Evolutionary conservation across 2,888 invertebrate species (phyloP).

Genomic region (Xanthia togata): DNA sequence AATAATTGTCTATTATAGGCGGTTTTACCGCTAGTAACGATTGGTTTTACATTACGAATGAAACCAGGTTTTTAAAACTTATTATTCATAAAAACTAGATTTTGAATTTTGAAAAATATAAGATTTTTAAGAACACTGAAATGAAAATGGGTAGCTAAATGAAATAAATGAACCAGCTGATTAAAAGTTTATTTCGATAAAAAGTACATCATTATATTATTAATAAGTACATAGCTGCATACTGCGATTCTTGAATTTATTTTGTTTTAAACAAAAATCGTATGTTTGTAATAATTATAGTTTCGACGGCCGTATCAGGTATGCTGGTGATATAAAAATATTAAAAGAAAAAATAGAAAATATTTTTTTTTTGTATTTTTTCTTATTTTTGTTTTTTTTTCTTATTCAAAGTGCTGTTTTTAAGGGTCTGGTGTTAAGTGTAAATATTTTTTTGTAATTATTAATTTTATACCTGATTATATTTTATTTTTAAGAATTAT

Average conservation of each 20-base stretch:
- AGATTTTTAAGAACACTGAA: not conserved
- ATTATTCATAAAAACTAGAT: not conserved
- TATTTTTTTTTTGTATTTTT: not conserved
- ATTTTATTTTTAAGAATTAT: constrained; percentile 44
- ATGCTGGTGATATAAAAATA: constrained; percentile 24
- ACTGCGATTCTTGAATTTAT: constrained; percentile 49
- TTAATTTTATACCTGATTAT: constrained; percentile 37
- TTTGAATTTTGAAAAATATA: not conserved
- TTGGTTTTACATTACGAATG: not conserved
- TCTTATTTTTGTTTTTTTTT: constrained; percentile 6
- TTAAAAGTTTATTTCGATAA: constrained; percentile 56
- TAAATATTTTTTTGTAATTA: constrained; percentile 28
- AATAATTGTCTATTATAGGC: constrained; percentile 29
- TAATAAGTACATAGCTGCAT: constrained; percentile 8
- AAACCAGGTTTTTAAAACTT: constrained; percentile 9
- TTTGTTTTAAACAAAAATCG: constrained; percentile 51
- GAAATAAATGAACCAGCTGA: constrained; percentile 15
- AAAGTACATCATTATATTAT: constrained; percentile 40
- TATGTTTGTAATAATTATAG: constrained; percentile 17
- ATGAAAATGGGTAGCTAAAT: constrained; percentile 35
- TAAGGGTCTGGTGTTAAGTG: constrained; percentile 29
- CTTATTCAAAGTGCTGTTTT: constrained; percentile 23
- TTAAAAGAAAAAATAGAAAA: constrained; percentile 6
- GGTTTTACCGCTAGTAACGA: constrained; percentile 49
- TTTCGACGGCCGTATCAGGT: constrained; percentile 37